phyloP scores from a whole-genome alignment of 1,140 invertebrate species.

The Drosophila repletoides region DNA sequence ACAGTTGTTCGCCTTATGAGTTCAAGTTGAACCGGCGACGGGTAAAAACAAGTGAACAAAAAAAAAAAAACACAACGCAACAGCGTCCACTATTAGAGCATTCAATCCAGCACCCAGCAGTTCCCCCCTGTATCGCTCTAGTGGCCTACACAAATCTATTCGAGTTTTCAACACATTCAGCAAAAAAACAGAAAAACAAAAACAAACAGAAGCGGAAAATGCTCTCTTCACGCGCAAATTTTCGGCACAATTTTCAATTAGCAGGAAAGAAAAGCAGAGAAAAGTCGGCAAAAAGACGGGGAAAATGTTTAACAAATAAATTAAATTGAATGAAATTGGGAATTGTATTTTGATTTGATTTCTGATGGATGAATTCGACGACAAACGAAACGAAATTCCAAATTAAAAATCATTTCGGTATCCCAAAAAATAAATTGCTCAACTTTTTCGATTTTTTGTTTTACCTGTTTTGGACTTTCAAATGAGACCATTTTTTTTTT shows the following conservation, averaged over 20 bases:
- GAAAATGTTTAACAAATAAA: conserved; percentile 65
- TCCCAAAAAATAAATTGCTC: conserved; percentile 7
- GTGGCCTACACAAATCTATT: conserved; percentile 36
- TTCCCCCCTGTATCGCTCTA: background rate
- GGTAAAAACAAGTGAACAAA: conserved; percentile 12
- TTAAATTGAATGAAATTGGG: conserved; percentile 52
- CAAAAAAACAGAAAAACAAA: conserved; percentile 30
- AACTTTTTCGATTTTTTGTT: conserved; percentile 2
- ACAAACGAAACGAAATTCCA: conserved; percentile 16
- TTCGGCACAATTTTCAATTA: conserved; percentile 76
- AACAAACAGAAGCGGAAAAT: conserved; percentile 19
- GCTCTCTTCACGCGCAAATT: conserved; percentile 43
- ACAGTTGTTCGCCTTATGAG: conserved; percentile 43
- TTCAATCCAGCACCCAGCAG: background rate
- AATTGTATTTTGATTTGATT: conserved; percentile 73
- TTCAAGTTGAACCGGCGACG: conserved; percentile 73
- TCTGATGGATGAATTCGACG: conserved; percentile 40
- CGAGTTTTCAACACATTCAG: conserved; percentile 54
- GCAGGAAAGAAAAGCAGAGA: conserved; percentile 22
- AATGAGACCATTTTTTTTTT: conserved; percentile 37
- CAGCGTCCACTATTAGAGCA: conserved; percentile 55
- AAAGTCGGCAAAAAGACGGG: background rate
- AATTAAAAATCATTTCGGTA: conserved; percentile 12
- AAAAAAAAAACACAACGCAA: conserved; percentile 14
- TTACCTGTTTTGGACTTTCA: conserved; percentile 72